Base-by-base conservation (phyloP, 2,888 invertebrate genomes). In the Drosophila melanosoma region DNA sequence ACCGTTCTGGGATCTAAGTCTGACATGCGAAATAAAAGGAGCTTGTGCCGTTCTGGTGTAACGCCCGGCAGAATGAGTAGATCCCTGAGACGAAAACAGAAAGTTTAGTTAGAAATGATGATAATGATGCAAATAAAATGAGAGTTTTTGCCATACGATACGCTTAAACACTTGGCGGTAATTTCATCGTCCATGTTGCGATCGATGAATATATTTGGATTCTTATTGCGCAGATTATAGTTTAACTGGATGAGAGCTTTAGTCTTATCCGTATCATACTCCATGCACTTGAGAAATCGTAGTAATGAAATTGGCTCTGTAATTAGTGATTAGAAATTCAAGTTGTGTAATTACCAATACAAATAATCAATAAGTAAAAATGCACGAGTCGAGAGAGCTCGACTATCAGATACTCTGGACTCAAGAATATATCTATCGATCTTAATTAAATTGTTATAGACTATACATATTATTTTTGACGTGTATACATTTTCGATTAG, bases 171-270 rank as follows among this genome's bases (percentile, higher is more conserved):
- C 57, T 81, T 83, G 49, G 82, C 82, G 29, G 69, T 76, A 70
- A 83, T 79, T 53, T 89, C 89, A 60, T 90, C 84, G 0, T 82
- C 75, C 2, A 94, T 94, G 83, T 94, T 94, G 48, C 95, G 91
- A 58, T 94, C 92, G 8, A 92, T 87, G 80, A 94, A 95, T 72
- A 95, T 92, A 83, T 94, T 94, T 3, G 94, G 93, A 61, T 94
- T 92, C 77, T 93, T 94, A n/a, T 93, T 93, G 29, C 94, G 92
- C 67, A 94, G 85, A 20, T 93, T 93, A 78, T 93, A 95, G 88
- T 92, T 92, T 4, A 90, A 74, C 57, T 91, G 89, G 35, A 92
- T 86, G n/a, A 93, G 61, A 23, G 83, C 66, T 65, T 92, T 91
- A 1, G 91, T 84, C 38, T 89, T 81, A 26, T 89, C 87, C 38